These are phyloP conservation scores for Leptodactylus fallax DNA, from an alignment of 2,797 vertebrate genomes.

Conservation along the genomic window DNA sequence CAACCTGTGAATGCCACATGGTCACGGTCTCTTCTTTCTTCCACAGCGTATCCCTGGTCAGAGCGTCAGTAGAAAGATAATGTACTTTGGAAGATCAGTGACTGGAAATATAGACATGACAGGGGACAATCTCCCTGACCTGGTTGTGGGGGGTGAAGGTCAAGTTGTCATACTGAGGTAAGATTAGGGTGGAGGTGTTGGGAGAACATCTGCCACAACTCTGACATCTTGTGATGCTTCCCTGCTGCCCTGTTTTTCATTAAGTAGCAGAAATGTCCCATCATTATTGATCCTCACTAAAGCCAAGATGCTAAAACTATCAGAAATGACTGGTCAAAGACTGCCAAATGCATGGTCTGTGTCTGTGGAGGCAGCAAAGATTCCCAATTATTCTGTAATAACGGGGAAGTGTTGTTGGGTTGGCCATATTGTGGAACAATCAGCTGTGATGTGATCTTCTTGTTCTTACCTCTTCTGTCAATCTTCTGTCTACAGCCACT, in stretches of 20 bases:
- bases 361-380: no score
- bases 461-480: neutral
- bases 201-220: no score
- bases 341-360: no score
- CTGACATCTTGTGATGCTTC: neutral
- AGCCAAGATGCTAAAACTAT: neutral
- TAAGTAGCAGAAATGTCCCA: neutral
- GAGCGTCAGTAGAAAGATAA: neutral
- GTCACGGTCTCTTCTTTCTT: no score
- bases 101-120: slow-evolving; percentile 50
- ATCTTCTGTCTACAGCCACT: neutral
- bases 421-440: neutral
- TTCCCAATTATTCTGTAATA: neutral
- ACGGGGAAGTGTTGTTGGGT: neutral
- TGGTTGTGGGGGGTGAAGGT: slow-evolving; percentile 25
- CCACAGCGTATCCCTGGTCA: slow-evolving; percentile 38
- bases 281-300: neutral
- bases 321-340: neutral
- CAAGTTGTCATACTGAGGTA: slow-evolving; percentile 15
- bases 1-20: neutral
- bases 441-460: neutral
- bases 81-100: slow-evolving; percentile 48
- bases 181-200: neutral
- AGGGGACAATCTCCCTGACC: slow-evolving; percentile 33
- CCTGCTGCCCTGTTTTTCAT: neutral